A percentile compares a stretch with the other conserved stretches of the same genome.
These are phyloP conservation scores for Drosophila diplacantha DNA, from an alignment of 2,888 invertebrate genomes.

Conservation along the genomic window DNA sequence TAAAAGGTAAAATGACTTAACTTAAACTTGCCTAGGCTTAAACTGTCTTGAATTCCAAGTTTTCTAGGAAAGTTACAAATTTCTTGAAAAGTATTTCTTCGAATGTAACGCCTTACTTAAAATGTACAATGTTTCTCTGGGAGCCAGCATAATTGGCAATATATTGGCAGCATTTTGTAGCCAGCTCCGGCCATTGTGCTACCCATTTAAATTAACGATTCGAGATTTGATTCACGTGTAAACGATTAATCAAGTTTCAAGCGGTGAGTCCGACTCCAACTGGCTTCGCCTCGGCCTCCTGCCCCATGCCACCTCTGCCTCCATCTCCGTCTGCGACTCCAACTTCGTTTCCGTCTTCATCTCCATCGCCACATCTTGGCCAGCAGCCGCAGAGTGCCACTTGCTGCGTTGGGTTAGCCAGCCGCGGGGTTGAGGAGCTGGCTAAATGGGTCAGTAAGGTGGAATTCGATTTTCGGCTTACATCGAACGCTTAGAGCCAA, in stretches of 20 bases:
- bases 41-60: not conserved
- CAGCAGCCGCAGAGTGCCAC: slow-evolving; percentile 23
- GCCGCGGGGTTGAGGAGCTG: slow-evolving; percentile 42
- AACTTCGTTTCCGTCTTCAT: slow-evolving; percentile 17
- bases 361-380: slow-evolving; percentile 20
- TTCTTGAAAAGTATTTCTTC: not conserved
- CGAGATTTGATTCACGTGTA: slow-evolving; percentile 65
- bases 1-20: no score
- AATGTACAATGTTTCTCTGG: slow-evolving; percentile 20
- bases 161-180: slow-evolving; percentile 48
- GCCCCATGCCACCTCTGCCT: slow-evolving; percentile 2
- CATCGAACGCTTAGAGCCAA: slow-evolving; percentile 59
- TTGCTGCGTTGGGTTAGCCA: slow-evolving; percentile 43
- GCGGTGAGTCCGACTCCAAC: slow-evolving; percentile 38
- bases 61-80: not conserved
- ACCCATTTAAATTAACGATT: slow-evolving; percentile 56
- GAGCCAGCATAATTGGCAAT: slow-evolving; percentile 58
- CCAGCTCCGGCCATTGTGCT: slow-evolving; percentile 38
- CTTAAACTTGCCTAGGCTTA: not conserved
- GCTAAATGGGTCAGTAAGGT: slow-evolving; percentile 68
- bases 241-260: slow-evolving; percentile 65
- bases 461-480: slow-evolving; percentile 54
- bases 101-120: slow-evolving; percentile 18
- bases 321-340: slow-evolving; percentile 1
- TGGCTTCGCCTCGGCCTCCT: slow-evolving; percentile 16